These are phyloP conservation scores for Oscheius sp. DNA, from an alignment of 2,888 invertebrate genomes.

Conservation along the genomic window DNA sequence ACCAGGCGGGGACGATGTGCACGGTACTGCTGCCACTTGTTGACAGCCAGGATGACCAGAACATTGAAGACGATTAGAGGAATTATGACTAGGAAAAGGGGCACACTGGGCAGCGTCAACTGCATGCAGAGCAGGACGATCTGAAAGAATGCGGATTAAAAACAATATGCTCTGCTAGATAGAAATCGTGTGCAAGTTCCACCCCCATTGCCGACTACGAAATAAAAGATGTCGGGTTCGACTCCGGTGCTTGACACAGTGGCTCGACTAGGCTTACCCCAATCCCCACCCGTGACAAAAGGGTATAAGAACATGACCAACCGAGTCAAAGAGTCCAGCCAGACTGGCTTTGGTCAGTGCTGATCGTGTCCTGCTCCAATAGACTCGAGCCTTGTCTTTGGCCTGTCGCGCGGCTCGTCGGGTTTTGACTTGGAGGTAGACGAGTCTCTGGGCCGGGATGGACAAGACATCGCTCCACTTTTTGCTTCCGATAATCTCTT, in stretches of 20 bases:
- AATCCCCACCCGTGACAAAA: too few relatives aligned
- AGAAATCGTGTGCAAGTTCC: too few relatives aligned
- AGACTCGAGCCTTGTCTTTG: slow-evolving; percentile 33
- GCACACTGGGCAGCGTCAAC: slow-evolving; percentile 58
- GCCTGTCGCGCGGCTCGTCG: slow-evolving; percentile 44
- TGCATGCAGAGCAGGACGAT: slow-evolving; percentile 52
- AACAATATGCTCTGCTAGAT: not conserved
- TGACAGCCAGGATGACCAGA: slow-evolving; percentile 52
- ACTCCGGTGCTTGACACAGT: too few relatives aligned
- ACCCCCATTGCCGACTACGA: too few relatives aligned
- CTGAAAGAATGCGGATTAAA: slow-evolving; percentile 15
- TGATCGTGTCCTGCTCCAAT: slow-evolving; percentile 36
- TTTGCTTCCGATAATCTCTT: slow-evolving; percentile 69
- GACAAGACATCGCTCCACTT: slow-evolving; percentile 59
- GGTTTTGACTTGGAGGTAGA: slow-evolving; percentile 66
- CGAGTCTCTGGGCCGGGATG: slow-evolving; percentile 63
- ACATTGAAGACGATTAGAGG: slow-evolving; percentile 67
- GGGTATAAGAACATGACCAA: not conserved
- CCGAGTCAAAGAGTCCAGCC: slow-evolving; percentile 36
- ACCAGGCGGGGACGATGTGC: slow-evolving; percentile 41
- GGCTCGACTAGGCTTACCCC: too few relatives aligned
- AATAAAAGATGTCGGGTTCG: too few relatives aligned
- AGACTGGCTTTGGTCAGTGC: slow-evolving; percentile 44
- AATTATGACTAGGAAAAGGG: slow-evolving; percentile 62
- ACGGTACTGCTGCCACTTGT: slow-evolving; percentile 40